Evolutionary conservation across 2,888 invertebrate genomes (phyloP).

Genomic region (Machimus atricapillus): DNA sequence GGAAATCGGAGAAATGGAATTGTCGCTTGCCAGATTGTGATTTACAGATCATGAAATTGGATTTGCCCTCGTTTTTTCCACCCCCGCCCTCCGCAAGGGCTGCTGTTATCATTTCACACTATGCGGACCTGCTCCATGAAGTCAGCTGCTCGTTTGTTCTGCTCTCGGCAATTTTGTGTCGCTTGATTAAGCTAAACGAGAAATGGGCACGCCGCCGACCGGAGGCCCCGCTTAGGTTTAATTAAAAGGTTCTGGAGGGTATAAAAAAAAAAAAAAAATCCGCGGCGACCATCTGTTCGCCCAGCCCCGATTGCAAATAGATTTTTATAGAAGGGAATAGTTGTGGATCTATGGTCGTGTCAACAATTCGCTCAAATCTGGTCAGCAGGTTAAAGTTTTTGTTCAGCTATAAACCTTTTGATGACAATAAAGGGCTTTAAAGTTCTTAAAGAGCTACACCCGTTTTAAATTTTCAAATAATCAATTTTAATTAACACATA

Average conservation of each 20-base stretch:
- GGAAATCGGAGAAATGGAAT: slow-evolving; percentile 9
- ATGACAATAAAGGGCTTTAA: not conserved
- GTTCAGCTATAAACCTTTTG: not conserved
- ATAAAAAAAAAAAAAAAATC: not conserved
- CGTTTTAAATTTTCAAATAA: no score
- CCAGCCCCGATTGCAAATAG: not conserved
- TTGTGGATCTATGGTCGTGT: not conserved
- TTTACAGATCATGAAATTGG: slow-evolving; percentile 30
- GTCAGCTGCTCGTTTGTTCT: not conserved
- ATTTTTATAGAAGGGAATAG: not conserved
- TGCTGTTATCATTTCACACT: slow-evolving; percentile 1
- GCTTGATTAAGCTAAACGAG: slow-evolving; percentile 6
- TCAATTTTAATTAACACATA: no score
- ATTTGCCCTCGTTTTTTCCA: not conserved
- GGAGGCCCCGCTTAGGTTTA: not conserved
- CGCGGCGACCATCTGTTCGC: not conserved
- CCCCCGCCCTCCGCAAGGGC: not conserved
- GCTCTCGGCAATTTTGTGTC: not conserved
- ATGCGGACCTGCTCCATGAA: not conserved
- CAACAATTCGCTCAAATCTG: not conserved
- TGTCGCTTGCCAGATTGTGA: slow-evolving; percentile 35
- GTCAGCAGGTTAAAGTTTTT: not conserved
- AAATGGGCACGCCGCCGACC: not conserved
- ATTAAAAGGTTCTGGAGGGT: not conserved
- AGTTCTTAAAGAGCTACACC: not conserved